Evolutionary conservation across 2,113 vertebrate genomes (phyloP), one percentile per base, ranked within the genome.

Genomic region (Procavia capensis): DNA sequence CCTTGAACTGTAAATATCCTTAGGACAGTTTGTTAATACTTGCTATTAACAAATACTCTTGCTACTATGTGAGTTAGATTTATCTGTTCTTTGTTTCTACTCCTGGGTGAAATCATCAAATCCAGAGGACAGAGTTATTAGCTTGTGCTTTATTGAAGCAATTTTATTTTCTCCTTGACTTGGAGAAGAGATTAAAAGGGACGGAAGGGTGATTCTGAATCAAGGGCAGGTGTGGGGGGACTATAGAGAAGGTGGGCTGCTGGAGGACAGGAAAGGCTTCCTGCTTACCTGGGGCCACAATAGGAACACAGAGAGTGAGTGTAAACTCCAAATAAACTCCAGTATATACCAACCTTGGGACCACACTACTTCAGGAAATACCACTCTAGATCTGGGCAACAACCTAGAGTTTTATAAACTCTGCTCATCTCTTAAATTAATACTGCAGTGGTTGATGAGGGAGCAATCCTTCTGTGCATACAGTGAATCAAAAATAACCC

Each of bases 371-470:
- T 63, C 54, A 96, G 75, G n/a, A 59, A 89, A 39, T 39, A 66
- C 29, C 10, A 31, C 25, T 92, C 47, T 34, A 59, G 11, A 43
- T 74, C 75, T 8, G 25, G 36, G 45, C 84, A 88, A 83, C 63
- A 68, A 91, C 85, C 41, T n/a, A 75, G 63, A 90, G 57, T 86
- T 92, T 27, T 47, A 85, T 86, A 83, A 95, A 68, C 25, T 92
- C 88, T 80, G 91, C 39, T 92, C 93, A 75, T 47, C 85, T 96
- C 89, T 90, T 76, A 91, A 86, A 80, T 80, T 92, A 95, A 78
- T 79, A 74, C 31, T n/a, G 22, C 27, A 75, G 22, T 82, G 63
- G 85, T 68, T 95, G 75, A 93, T 50, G 31, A 85, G 31, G 22
- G 59, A 50, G 45, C 2, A 54, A 86, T n/a, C 88, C 90, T 82